Conservation (phyloP, 2,888 invertebrate species). For the Harpalus rubripes region DNA sequence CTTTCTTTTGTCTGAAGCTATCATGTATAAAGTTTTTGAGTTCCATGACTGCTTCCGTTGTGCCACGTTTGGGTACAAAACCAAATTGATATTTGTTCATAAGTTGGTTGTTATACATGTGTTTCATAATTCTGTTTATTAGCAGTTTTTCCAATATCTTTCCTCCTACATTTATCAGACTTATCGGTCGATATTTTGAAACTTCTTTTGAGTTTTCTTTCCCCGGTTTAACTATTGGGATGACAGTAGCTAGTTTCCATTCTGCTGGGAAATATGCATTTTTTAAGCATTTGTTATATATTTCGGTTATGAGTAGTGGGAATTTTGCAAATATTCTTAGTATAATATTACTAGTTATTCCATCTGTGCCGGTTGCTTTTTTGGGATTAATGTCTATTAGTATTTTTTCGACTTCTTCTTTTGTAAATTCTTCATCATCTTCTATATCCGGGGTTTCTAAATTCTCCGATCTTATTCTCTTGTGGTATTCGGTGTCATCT, state of each 20-base stretch:
- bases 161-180: not conserved
- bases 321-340: slow-evolving; percentile 66
- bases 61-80: no score
- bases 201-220: not conserved
- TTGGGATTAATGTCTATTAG: not conserved
- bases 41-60: no score
- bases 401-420: slow-evolving; percentile 14
- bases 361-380: not conserved
- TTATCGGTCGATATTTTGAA: not conserved
- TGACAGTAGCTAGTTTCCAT: slow-evolving; percentile 54
- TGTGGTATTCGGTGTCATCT: slow-evolving; percentile 6
- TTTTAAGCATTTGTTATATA: not conserved
- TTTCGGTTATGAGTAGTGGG: not conserved
- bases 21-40: no score
- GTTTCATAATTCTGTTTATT: no score
- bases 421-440: no score
- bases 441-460: no score
- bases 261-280: slow-evolving; percentile 41
- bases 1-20: no score
- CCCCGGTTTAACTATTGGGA: not conserved
- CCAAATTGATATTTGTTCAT: no score
- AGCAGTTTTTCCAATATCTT: not conserved
- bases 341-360: slow-evolving; percentile 62
- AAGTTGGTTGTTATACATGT: no score
- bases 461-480: not conserved